Percentiles rank a stretch among this genome's conserved stretches.
Evolutionary conservation across 2,113 vertebrate species (phyloP).

Genomic region (Thryonomys swinderianus): DNA sequence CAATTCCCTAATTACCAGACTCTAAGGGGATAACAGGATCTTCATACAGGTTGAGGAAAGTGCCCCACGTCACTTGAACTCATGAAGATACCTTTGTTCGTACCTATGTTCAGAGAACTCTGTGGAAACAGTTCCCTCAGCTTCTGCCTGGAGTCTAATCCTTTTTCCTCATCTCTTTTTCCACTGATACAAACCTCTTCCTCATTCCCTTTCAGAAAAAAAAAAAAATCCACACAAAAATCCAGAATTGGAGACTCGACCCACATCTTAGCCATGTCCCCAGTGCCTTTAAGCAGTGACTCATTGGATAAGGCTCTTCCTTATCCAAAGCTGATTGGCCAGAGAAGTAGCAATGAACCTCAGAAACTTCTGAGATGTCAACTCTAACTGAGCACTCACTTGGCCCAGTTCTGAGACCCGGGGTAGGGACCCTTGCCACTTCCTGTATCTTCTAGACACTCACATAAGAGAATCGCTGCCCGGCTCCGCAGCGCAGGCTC

Average conservation of each 20-base stretch:
- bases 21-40: accelerated
- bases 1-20: neutral
- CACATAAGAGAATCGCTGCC: neutral
- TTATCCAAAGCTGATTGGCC: neutral
- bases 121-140: neutral
- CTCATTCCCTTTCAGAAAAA: constrained; percentile 49
- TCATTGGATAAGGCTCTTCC: neutral
- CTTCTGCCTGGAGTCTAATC: neutral
- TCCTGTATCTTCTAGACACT: neutral
- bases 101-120: neutral
- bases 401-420: neutral
- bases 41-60: neutral
- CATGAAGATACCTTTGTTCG: neutral
- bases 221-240: neutral
- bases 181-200: neutral
- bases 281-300: neutral
- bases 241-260: neutral
- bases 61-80: neutral
- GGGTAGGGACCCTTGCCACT: neutral
- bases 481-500: neutral
- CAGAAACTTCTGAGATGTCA: neutral
- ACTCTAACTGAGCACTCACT: neutral
- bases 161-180: neutral
- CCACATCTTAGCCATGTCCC: neutral
- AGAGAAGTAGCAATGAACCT: neutral